Conservation (phyloP, 1,140 invertebrate genomes). For the Agrilus planipennis region DNA sequence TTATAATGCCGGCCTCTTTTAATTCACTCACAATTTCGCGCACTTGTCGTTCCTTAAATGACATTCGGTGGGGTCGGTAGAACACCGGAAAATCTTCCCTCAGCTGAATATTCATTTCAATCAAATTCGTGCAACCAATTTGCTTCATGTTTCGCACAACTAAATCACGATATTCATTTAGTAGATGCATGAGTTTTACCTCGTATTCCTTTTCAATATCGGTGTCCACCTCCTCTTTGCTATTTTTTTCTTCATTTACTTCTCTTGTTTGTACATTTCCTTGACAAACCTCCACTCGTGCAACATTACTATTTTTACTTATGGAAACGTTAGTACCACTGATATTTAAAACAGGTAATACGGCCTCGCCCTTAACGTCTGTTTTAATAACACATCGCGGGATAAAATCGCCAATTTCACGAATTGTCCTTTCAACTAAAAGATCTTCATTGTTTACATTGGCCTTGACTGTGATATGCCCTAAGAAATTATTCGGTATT, state of each 20-base stretch:
- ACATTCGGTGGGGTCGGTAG: neutral
- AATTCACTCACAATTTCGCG: conserved; percentile 11
- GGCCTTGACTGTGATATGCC: neutral
- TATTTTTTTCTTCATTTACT: neutral
- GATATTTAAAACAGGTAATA: too few species aligned
- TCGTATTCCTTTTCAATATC: neutral
- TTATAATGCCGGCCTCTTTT: conserved; percentile 16
- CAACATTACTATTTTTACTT: too few species aligned
- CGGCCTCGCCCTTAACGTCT: too few species aligned
- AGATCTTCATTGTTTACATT: neutral
- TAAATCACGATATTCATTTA: neutral
- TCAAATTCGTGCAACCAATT: neutral
- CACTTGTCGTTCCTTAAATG: conserved; percentile 1
- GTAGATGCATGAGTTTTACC: neutral
- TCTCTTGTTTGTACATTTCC: neutral
- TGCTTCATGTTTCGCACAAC: neutral
- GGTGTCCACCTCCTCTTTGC: neutral
- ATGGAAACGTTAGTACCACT: too few species aligned
- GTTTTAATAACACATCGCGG: too few species aligned
- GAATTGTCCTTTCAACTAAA: neutral
- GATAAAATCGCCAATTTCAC: too few species aligned
- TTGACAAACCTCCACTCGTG: neutral
- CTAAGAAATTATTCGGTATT: neutral
- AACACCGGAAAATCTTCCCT: neutral
- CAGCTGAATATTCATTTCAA: neutral